Base-by-base conservation (phyloP, 2,888 invertebrate genomes). In the Drosophila trichaetosa region DNA sequence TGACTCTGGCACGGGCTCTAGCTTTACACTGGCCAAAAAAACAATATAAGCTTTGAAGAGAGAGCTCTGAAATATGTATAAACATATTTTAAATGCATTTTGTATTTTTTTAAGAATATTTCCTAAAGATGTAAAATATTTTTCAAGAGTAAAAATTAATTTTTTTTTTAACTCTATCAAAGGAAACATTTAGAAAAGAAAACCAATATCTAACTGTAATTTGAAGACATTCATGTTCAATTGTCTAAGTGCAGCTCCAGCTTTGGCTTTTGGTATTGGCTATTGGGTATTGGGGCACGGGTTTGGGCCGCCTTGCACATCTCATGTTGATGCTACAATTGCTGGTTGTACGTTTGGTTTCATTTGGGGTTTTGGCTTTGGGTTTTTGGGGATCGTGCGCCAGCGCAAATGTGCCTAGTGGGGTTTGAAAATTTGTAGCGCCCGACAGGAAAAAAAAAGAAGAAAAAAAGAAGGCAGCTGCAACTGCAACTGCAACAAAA, bases 361-460 rank as follows among this genome's bases (percentile, higher is more conserved):
- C 64, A 34, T 76, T 69, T 66, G 66, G 66, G 36, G 48, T 64
- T 68, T 62, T 52, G 24, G 66, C 27, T 49, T 62, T 40, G 21
- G 46, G 46, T 63, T 61, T 69, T 64, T 76, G 68, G 56, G 82
- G 79, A 87, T 89, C 83, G 87, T 90, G 87, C 87, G 70, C 77
- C 77, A 80, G 79, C 74, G 70, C 79, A 78, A 88, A 85, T 85
- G 86, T 80, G 86, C 82, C 89, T 79, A 60, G 81, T 82, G 87
- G 87, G 89, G 88, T 82, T 88, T 80, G 80, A 80, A 89, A 88
- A 87, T 90, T 90, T 85, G 87, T 86, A 87, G 90, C 88, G 82
- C 83, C 79, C 79, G 73, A 83, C 57, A 40, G 56, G 77, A 75
- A 69, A 63, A 66, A 66, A 69, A 38, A 61, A 53, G 36, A 64